Conservation (phyloP, 2,888 invertebrate genomes). For the Aelia acuminata region DNA sequence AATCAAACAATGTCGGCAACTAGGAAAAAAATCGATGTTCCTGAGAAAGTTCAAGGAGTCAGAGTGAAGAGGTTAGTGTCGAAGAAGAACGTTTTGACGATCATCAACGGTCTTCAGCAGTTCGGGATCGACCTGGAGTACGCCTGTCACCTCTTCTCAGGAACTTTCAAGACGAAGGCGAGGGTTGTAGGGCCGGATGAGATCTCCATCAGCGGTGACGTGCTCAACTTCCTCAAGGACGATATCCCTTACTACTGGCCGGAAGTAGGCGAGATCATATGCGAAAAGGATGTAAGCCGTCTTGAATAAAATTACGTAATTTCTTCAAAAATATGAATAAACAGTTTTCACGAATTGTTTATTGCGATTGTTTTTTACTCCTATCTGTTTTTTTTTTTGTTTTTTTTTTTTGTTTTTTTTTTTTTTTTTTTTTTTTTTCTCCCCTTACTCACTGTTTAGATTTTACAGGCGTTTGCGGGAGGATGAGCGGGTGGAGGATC, state of each 20-base stretch:
- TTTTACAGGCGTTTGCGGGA: too few species aligned
- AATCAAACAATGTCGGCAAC: neutral
- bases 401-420: too few species aligned
- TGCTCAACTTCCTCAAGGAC: neutral
- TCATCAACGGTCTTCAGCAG: constrained; percentile 14
- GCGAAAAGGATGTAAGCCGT: neutral
- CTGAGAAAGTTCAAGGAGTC: neutral
- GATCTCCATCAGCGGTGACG: constrained; percentile 13
- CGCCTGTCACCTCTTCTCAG: neutral
- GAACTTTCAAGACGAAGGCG: neutral
- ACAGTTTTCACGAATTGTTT: too few species aligned
- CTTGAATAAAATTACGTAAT: neutral
- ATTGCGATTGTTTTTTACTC: too few species aligned
- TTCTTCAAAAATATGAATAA: neutral
- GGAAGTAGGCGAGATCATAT: neutral
- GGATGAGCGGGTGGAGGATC: too few species aligned
- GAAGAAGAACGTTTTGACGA: neutral
- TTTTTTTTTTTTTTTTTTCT: too few species aligned
- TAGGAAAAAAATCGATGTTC: neutral
- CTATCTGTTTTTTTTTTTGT: too few species aligned
- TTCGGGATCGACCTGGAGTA: constrained; percentile 18
- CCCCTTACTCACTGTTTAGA: too few species aligned
- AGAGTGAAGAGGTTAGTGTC: neutral
- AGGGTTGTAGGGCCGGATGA: neutral
- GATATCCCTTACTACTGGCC: constrained; percentile 7